Base-by-base conservation (phyloP, 2,797 vertebrate genomes). In the Ficedula albicollis region DNA sequence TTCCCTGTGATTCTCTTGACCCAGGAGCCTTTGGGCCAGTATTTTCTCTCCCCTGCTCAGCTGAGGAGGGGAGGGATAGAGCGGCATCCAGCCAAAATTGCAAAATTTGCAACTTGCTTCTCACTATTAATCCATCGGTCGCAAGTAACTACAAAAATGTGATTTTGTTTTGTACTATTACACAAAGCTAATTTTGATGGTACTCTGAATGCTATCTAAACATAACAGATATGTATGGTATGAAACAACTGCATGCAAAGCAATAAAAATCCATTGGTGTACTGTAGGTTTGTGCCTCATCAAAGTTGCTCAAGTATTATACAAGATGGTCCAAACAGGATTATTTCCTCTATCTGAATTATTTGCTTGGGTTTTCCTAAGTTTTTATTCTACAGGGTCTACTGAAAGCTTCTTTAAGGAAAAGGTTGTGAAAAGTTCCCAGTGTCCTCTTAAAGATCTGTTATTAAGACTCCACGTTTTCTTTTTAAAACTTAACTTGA, bases 41-140 rank as follows among this genome's bases (percentile, higher is more conserved):
- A 43, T 23, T 25, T 62, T 69, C 55, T 18, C 34, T 41, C 6
- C 27, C 15, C 14, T 22, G 20, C n/a, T 25, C 32, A 76, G 38
- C 38, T 66, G n/a, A 72, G 15, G 2, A 36, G 41, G 6, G 18
- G 18, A 79, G 10, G 6, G 17, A 56, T 0, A 62, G 8, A 67
- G 8, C 0, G 0, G 26, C 6, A 0, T 66, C 46, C 36, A 51
- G 41, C 9, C 30, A 25, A 16, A 22, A 17, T 70, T 36, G 36
- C 68, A 95, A 59, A 73, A 63, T 60, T 23, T 85, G 41, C 18
- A 51, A 59, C 38, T 63, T 67, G 9, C 15, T 84, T 80, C 41
- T 38, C 34, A 38, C 15, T 46, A 22, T 56, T 67, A 77, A 85
- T 38, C 44, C 23, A 79, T 4, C 18, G 41, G 29, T 49, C 16